A percentile compares a stretch with the other conserved stretches of the same genome.
These are phyloP conservation scores for Scelioninae gen. 1 DNA, from an alignment of 2,888 invertebrate genomes.

Conservation along the genomic window DNA sequence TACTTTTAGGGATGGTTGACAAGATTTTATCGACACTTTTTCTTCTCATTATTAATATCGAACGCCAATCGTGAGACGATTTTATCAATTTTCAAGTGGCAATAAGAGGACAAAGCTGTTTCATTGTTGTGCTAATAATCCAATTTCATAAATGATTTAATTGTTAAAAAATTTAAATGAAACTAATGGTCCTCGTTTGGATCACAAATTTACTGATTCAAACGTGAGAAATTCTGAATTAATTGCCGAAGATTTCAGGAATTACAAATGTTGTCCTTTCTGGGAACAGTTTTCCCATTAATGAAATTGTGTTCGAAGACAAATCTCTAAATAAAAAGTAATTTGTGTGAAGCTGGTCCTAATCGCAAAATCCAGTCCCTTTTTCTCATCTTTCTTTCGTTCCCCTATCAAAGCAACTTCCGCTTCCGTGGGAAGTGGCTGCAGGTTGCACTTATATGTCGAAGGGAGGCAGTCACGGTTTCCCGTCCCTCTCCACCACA, in stretches of 20 bases:
- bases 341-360: slow-evolving; percentile 4
- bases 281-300: not conserved
- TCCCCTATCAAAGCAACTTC: slow-evolving; percentile 68
- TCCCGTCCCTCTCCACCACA: slow-evolving; percentile 70
- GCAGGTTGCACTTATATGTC: slow-evolving; percentile 78
- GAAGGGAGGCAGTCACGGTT: slow-evolving; percentile 71
- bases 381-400: slow-evolving; percentile 23
- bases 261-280: too few species aligned
- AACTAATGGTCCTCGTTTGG: not conserved
- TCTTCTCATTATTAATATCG: slow-evolving; percentile 1
- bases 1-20: slow-evolving; percentile 12
- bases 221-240: not conserved
- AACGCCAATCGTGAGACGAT: slow-evolving; percentile 26
- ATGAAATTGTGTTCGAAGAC: not conserved
- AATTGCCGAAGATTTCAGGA: too few species aligned
- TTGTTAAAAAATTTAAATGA: not conserved
- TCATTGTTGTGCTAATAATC: not conserved
- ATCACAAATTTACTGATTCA: not conserved
- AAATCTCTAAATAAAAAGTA: slow-evolving; percentile 4
- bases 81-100: slow-evolving; percentile 14
- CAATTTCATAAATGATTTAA: not conserved
- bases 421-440: slow-evolving; percentile 82
- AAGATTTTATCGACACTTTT: slow-evolving; percentile 31
- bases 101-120: slow-evolving; percentile 1
- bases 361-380: slow-evolving; percentile 26